These are phyloP conservation scores for Melanostoma mellinum DNA, from an alignment of 2,888 invertebrate species.

Conservation along the genomic window DNA sequence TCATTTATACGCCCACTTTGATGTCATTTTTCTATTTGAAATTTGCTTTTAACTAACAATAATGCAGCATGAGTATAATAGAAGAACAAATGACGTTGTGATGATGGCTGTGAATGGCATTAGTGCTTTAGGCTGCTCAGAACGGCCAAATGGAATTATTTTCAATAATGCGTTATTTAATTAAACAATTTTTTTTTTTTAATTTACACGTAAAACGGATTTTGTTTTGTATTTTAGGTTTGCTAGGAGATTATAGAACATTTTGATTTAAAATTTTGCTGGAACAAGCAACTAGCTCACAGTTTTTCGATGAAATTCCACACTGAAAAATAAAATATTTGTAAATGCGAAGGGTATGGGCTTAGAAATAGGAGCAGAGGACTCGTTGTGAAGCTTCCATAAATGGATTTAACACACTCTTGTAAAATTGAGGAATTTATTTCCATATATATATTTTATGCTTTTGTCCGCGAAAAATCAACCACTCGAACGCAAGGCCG, in stretches of 20 bases:
- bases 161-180: conserved; percentile 55
- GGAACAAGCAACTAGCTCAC: background rate
- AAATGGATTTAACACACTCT: no score
- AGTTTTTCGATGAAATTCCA: no score
- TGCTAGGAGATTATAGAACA: conserved; percentile 19
- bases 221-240: conserved; percentile 22
- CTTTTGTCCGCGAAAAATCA: no score
- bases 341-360: no score
- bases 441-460: no score
- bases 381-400: no score
- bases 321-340: conserved; percentile 6
- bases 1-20: background rate
- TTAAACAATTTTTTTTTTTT: conserved; percentile 31
- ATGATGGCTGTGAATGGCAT: conserved; percentile 15
- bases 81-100: background rate
- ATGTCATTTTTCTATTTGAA: conserved; percentile 35
- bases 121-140: conserved; percentile 49
- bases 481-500: no score
- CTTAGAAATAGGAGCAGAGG: no score
- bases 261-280: conserved; percentile 27
- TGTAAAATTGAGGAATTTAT: no score
- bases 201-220: conserved; percentile 17
- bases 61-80: conserved; percentile 11
- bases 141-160: conserved; percentile 54
- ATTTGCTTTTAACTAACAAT: conserved; percentile 45